Conservation (phyloP, 2,797 vertebrate genomes). For the Knipowitschia caucasica region DNA sequence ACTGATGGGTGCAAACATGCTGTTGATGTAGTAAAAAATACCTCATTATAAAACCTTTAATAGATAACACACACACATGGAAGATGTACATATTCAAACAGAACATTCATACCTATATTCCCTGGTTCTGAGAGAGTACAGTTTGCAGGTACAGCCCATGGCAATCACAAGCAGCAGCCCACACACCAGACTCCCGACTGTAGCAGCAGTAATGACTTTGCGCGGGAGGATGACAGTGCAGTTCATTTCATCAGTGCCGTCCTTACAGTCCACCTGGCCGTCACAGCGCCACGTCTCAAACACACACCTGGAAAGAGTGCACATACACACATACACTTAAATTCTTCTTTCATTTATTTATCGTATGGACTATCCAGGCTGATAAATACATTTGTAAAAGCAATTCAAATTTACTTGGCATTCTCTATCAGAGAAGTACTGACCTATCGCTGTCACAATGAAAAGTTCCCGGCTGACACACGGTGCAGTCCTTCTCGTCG, state of each 20-base stretch:
- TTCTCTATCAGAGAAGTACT: background rate
- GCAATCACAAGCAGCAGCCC: conserved; percentile 89
- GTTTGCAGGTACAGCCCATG: conserved; percentile 90
- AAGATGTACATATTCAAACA: too few species aligned
- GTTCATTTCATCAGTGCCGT: conserved; percentile 85
- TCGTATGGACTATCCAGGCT: background rate
- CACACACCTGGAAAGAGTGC: conserved; percentile 72
- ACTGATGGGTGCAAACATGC: conserved; percentile 86
- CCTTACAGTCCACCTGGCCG: conserved; percentile 87
- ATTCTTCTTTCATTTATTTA: background rate
- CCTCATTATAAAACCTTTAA: background rate
- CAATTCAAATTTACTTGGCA: background rate
- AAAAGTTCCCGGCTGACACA: conserved; percentile 87
- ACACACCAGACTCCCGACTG: conserved; percentile 88
- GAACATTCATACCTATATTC: conserved; percentile 81
- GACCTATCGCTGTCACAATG: conserved; percentile 85
- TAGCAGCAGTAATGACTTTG: conserved; percentile 89
- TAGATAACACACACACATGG: too few species aligned
- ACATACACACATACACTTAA: background rate
- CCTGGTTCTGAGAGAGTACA: conserved; percentile 86
- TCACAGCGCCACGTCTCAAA: conserved; percentile 93
- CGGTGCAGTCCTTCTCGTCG: conserved; percentile 83
- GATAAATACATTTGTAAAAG: background rate
- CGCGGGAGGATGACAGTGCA: conserved; percentile 84
- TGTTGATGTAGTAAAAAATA: conserved; percentile 35